Base-by-base conservation (phyloP, 92 coral and sea anemone genomes). In the Isaurus tuberculatus region DNA sequence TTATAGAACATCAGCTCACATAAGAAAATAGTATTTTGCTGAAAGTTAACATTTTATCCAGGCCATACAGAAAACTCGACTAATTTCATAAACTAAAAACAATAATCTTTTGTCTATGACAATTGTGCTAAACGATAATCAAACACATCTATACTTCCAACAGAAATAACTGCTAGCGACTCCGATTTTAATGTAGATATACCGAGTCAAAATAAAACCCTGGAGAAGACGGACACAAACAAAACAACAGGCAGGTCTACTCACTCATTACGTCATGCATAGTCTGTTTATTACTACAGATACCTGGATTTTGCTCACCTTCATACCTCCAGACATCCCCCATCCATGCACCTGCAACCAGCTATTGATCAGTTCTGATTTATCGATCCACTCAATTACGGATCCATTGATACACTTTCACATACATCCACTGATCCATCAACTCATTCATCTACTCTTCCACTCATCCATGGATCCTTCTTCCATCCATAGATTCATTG, bases 231-330 rank as follows among this genome's bases (percentile, higher is more conserved):
- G 8, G 69, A 8, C 65, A 27, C 19, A 25, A 57, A 57, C 65
- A 57, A 57, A 57, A 57, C 65, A 57, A 7, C 65, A 57, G 65
- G 65, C 19, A 14, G 65, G 65, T 57, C 5, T 57, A 57, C 26
- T n/a, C 26, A 8, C 65, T 57, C 65, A 23, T 19, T n/a, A 57
- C 19, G 46, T 40, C 5, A 46, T 19, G 9, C 53, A 46, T n/a
- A n/a, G n/a, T 2, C 14, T 5, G 19, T 46, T 46, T 46, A 40
- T 2, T 46, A 19, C 53, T n/a, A 8, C 15, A 46, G 9, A 46
- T 46, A 4, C 1, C n/a, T n/a, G n/a, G n/a, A n/a, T n/a, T n/a
- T n/a, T n/a, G n/a, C n/a, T n/a, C n/a, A n/a, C n/a, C n/a, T n/a
- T n/a, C n/a, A n/a, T n/a, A n/a, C n/a, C n/a, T n/a, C n/a, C n/a